Evolutionary conservation across 2,888 invertebrate species (phyloP), one percentile per base, ranked within the genome.

Genomic region (Morpho achilles): DNA sequence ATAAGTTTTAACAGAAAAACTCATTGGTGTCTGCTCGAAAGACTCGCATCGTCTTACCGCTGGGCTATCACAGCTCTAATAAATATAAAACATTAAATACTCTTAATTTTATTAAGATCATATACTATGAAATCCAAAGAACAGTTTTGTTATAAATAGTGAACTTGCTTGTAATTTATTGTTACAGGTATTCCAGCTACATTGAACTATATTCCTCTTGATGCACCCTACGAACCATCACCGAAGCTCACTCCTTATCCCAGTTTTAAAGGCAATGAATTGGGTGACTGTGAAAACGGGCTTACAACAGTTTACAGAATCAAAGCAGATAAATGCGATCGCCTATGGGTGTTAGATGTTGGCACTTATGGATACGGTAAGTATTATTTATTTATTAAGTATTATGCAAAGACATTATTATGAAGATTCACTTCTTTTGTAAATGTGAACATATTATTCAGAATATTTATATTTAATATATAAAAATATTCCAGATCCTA

Each of bases 281-380:
- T 95, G 49, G 96, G 95, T 9, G 94, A 95, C 77, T 96, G 96
- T 69, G 93, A 94, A 58, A 92, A 82, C 60, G 95, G 95, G 10
- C 91, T 96, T 8, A 95, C 93, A 56, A 96, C 96, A 0, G 96
- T 94, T 5, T 96, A 96, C 80, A 93, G 96, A 71, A 93, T 96
- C 65, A 94, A 95, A 72, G 96, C 93, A 0, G 96, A 96, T 68
- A 91, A 92, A 65, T 96, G 96, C 73, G 94, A 95, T 67, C 92
- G 96, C 53, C 91, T 96, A 0, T 96, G 96, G 96, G 95, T 96
- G 0, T 79, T 96, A 56, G 96, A 96, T 72, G 95, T 95, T 10
- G 96, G 96, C 57, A 96, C 96, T 47, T 93, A 95, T 69, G 96
- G 96, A 60, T 96, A 96, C 67, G 96, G 93, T 89, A 70, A 72